Evolutionary conservation across 2,113 vertebrate species (phyloP).

Genomic region (Brienomyrus brachyistius): DNA sequence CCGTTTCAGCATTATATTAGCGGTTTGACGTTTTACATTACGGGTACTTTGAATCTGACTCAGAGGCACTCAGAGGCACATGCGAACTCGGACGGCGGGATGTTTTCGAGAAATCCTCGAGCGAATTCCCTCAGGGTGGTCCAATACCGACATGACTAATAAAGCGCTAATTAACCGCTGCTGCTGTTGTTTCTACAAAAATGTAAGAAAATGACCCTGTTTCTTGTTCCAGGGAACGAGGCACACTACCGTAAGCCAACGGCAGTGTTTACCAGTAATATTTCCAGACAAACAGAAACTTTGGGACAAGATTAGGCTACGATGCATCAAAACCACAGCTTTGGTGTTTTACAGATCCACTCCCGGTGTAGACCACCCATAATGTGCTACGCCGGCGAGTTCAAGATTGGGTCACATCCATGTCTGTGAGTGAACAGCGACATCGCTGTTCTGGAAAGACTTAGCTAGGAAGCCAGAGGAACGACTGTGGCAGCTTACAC

Average conservation of each 20-base stretch:
- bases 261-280: background rate
- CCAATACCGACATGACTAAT: slow-evolving; percentile 26
- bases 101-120: background rate
- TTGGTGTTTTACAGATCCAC: background rate
- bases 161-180: slow-evolving; percentile 24
- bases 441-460: background rate
- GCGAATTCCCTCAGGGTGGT: slow-evolving; percentile 31
- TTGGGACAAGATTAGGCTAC: background rate
- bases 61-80: background rate
- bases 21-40: background rate
- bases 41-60: background rate
- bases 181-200: slow-evolving; percentile 23
- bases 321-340: background rate
- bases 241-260: slow-evolving; percentile 21
- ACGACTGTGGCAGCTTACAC: background rate
- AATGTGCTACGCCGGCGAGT: background rate
- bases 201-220: slow-evolving; percentile 27
- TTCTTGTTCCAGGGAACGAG: slow-evolving; percentile 28
- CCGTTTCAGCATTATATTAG: background rate
- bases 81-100: no score
- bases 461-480: background rate
- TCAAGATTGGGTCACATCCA: background rate
- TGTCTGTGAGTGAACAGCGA: background rate
- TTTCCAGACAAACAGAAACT: slow-evolving; percentile 9
- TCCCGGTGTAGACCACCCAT: slow-evolving; percentile 1